Evolutionary conservation across 2,797 vertebrate genomes (phyloP).

Genomic region (Pelochelys cantorii): DNA sequence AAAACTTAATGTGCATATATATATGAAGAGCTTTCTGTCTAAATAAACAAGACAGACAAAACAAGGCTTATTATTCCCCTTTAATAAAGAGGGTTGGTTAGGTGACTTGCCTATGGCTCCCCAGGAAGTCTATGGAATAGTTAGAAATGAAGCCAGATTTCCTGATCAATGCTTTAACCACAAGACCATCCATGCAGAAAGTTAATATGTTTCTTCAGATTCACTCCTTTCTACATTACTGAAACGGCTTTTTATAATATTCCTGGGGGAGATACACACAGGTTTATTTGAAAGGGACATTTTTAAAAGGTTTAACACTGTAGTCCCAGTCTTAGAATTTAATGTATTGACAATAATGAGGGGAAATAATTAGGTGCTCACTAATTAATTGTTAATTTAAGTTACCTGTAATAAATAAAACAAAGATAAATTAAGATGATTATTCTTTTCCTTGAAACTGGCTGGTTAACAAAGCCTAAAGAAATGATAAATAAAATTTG

Average conservation of each 20-base stretch:
- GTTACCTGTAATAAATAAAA: constrained; percentile 26
- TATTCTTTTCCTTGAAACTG: constrained; percentile 27
- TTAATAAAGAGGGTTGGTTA: constrained; percentile 24
- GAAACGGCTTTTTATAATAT: constrained; percentile 31
- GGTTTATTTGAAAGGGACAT: neutral
- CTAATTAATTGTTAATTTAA: constrained; percentile 58
- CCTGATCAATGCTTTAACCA: constrained; percentile 56
- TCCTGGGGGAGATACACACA: neutral
- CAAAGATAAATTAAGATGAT: constrained; percentile 31
- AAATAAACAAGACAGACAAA: constrained; percentile 36
- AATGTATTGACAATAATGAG: constrained; percentile 36
- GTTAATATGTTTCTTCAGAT: neutral
- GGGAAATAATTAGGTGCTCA: constrained; percentile 35
- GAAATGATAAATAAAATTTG: constrained; percentile 5
- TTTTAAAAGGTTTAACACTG: constrained; percentile 22
- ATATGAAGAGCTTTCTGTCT: neutral
- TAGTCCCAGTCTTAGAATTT: neutral
- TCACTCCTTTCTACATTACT: constrained; percentile 31
- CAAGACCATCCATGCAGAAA: neutral
- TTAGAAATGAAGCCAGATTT: constrained; percentile 13
- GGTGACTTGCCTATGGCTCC: constrained; percentile 31
- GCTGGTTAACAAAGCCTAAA: neutral
- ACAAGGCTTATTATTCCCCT: constrained; percentile 16
- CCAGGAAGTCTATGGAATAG: constrained; percentile 29
- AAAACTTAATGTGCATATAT: neutral